Evolutionary conservation across 2,113 vertebrate species (phyloP), one percentile per base, ranked within the genome.

Genomic region (Otocyon megalotis): DNA sequence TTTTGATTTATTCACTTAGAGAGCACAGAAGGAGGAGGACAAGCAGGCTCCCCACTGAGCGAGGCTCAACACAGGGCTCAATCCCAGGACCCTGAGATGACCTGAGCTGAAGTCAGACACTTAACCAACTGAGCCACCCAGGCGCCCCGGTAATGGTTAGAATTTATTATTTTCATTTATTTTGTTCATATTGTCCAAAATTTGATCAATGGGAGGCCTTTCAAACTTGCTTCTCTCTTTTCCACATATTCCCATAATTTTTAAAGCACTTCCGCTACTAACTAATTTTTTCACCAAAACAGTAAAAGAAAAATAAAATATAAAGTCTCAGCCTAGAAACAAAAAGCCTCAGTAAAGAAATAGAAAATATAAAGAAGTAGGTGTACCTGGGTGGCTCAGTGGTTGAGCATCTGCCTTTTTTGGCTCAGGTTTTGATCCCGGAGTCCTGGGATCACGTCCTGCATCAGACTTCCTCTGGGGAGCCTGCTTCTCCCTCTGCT

Each of bases 101-200:
- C 67, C 32, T 35, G 67, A 69, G 32, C 67, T 9, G 3, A 69
- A 69, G 65, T 69, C 65, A 69, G 65, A 67, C 30, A 3, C 32
- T n/a, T 69, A 69, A 69, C 16, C 3, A 13, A 69, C 32, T 35
- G 32, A 69, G 67, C 67, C 67, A 60, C 58, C 58, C 58, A 69
- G 16, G 17, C 17, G 7, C 67, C 67, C 67, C n/a, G 35, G 67
- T 69, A 67, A 32, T 63, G 37, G n/a, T 62, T 93, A 37, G 62
- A 79, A 56, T 84, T 54, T 24, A 74, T 88, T 50, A 24, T 71
- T 96, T 12, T 79, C 58, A 50, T 77, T 77, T 72, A 82, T n/a
- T 32, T 97, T 92, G 28, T 83, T 53, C 24, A 19, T 22, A n/a
- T 94, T 88, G 48, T 85, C 28, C 4, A 56, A 69, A 97, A 90